Base-by-base conservation (phyloP, 2,113 vertebrate genomes). In the Ploceus nigricollis region DNA sequence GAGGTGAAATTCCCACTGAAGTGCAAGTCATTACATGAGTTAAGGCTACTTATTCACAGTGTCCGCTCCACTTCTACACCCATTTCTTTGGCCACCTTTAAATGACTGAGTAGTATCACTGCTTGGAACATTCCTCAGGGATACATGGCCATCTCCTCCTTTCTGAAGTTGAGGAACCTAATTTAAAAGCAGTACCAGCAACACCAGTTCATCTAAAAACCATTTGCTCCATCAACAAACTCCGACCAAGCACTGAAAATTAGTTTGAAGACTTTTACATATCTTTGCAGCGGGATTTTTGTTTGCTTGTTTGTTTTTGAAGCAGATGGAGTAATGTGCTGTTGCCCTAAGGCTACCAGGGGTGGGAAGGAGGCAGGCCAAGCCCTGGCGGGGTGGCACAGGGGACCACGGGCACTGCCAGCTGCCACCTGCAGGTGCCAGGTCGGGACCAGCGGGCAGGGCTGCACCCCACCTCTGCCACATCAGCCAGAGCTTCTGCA, bases 381-480 rank as follows among this genome's bases (percentile, higher is more conserved):
- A 17, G 10, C 31, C 13, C 17, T 1, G 0, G 27, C 1, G 0
- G 42, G 45, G 25, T 0, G 1, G 35, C 1, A 0, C 6, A 11
- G 28, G 6, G 25, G 19, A n/a, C 20, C 10, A 18, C 3, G 2
- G 39, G 69, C 1, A 4, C 48, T 45, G 73, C 65, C 1, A 8
- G 48, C 33, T 71, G 76, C n/a, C 63, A 71, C 82, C 64, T 27
- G 48, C 2, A 1, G 17, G 35, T 17, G 47, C 13, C 25, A 12
- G 37, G 24, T 6, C 0, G 0, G 10, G 17, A 45, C 21, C 1
- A 17, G 47, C 0, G 1, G 22, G 42, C 56, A 22, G 10, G 5
- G n/a, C 7, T 10, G 6, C 21, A 30, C 11, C 7, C 12, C 0
- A 0, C 11, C 3, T 3, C 47, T 40, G 33, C 48, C 11, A 6